Conservation (phyloP, 2,888 invertebrate genomes). For the Epsilonema sp. region DNA sequence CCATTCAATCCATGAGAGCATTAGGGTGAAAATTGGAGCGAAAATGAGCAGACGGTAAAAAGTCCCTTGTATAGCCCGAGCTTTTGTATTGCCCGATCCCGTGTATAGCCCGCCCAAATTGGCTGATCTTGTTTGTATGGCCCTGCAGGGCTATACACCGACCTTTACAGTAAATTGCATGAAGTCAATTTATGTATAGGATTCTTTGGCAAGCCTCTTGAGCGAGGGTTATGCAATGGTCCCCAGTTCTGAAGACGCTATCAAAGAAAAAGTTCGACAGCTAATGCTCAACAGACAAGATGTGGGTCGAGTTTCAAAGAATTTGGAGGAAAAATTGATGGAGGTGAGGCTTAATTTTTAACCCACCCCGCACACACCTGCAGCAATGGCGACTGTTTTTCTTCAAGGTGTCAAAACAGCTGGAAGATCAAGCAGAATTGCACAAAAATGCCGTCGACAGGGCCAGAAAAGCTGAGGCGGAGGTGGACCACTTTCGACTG, state of each 20-base stretch:
- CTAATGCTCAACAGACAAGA: background rate
- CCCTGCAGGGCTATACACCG: too few species aligned
- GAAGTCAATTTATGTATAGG: background rate
- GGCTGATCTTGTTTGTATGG: too few species aligned
- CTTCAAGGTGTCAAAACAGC: slow-evolving; percentile 54
- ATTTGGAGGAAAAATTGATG: slow-evolving; percentile 51
- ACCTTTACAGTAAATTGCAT: too few species aligned
- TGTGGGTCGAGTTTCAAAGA: slow-evolving; percentile 27
- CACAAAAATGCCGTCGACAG: slow-evolving; percentile 45
- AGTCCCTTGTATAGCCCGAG: too few species aligned
- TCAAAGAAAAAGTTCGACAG: slow-evolving; percentile 47
- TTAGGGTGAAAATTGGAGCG: too few species aligned
- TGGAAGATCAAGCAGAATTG: slow-evolving; percentile 45
- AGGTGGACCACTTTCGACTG: slow-evolving; percentile 50
- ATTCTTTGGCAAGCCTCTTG: slow-evolving; percentile 2
- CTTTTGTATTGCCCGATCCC: too few species aligned
- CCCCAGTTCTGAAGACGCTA: slow-evolving; percentile 45
- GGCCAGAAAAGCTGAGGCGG: slow-evolving; percentile 50
- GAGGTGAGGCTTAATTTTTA: too few species aligned
- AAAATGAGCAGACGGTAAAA: too few species aligned
- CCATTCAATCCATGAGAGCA: too few species aligned
- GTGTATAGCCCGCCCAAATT: too few species aligned
- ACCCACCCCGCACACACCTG: too few species aligned
- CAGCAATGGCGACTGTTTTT: too few species aligned
- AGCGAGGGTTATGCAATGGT: background rate